phyloP scores from a whole-genome alignment of 2,113 vertebrate genomes.

The Gobio gobio region DNA sequence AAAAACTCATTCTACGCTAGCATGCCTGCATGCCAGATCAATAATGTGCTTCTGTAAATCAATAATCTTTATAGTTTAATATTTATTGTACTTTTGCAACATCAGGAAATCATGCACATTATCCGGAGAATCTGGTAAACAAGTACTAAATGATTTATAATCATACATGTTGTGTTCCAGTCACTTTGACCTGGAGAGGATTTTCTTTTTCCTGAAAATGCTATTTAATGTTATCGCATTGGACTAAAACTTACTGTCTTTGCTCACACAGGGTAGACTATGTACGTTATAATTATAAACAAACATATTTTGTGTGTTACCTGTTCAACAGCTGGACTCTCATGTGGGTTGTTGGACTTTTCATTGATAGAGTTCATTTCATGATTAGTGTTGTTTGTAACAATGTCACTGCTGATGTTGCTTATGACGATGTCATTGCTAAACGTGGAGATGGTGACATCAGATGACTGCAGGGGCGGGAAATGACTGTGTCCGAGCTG shows the following conservation, averaged over 20 bases:
- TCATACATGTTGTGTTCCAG: neutral
- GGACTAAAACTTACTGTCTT: no score
- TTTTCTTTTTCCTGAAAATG: no score
- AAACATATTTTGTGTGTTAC: neutral
- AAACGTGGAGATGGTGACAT: conserved; percentile 55
- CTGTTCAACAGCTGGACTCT: conserved; percentile 41
- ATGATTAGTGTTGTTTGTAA: conserved; percentile 55
- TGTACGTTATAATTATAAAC: neutral
- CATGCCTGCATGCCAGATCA: neutral
- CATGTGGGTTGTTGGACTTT: conserved; percentile 55
- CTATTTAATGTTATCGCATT: no score
- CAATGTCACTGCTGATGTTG: conserved; percentile 61
- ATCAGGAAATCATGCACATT: neutral
- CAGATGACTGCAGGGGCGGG: conserved; percentile 49
- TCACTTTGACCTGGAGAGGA: no score
- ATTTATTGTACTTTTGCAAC: neutral
- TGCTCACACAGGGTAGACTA: no score
- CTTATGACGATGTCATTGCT: conserved; percentile 52
- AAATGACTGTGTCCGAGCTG: conserved; percentile 82
- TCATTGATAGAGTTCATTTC: neutral
- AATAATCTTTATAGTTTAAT: conserved; percentile 1
- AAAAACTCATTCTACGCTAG: no score
- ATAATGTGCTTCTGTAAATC: neutral
- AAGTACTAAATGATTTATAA: neutral
- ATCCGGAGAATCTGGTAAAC: neutral